Percentiles rank a stretch among this genome's conserved stretches.
Conservation (phyloP, 2,888 invertebrate genomes). For the Xiphydria camelus region DNA sequence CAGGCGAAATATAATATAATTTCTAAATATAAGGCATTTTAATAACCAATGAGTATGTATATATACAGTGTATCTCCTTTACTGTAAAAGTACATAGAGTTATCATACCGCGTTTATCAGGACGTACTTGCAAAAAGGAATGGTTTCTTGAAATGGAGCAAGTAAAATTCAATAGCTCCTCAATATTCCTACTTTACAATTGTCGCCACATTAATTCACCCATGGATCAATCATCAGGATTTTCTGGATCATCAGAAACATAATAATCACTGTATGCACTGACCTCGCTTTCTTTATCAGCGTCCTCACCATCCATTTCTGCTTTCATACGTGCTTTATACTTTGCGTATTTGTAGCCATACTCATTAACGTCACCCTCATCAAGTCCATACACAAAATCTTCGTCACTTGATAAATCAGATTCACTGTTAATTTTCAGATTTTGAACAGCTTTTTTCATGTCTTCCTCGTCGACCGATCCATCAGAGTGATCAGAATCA, state of each 20-base stretch:
- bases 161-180: too few relatives aligned
- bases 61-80: too few relatives aligned
- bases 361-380: slow-evolving; percentile 63
- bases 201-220: too few relatives aligned
- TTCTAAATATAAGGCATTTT: too few relatives aligned
- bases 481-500: slow-evolving; percentile 65
- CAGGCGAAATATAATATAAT: too few relatives aligned
- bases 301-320: slow-evolving; percentile 29
- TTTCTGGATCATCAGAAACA: slow-evolving; percentile 11
- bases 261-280: slow-evolving; percentile 17
- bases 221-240: too few relatives aligned
- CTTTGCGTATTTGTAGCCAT: slow-evolving; percentile 69
- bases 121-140: too few relatives aligned
- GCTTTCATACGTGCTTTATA: slow-evolving; percentile 64
- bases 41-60: too few relatives aligned
- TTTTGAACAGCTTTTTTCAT: slow-evolving; percentile 63
- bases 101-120: too few relatives aligned
- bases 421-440: slow-evolving; percentile 47
- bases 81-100: too few relatives aligned
- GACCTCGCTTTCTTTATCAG: slow-evolving; percentile 16
- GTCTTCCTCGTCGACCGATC: slow-evolving; percentile 66
- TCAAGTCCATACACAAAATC: slow-evolving; percentile 49
- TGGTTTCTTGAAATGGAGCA: too few relatives aligned
- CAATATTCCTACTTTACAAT: too few relatives aligned
- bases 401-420: slow-evolving; percentile 60